phyloP scores from a whole-genome alignment of 2,797 vertebrate genomes.

The Melopsittacus undulatus region DNA sequence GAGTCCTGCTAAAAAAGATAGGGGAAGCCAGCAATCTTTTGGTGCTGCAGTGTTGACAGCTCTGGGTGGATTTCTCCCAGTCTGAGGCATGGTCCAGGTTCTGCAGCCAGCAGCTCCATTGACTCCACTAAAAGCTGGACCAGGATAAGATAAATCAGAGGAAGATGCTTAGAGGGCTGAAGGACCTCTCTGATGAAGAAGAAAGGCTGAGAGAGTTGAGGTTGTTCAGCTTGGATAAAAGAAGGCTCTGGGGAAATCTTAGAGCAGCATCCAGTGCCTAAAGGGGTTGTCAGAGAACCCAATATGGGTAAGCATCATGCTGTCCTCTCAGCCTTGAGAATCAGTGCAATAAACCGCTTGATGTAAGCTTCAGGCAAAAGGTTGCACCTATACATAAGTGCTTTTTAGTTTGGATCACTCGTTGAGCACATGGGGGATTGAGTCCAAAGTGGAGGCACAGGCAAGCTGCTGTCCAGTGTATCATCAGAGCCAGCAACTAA shows the following conservation, averaged over 20 bases:
- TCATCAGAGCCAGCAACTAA: not conserved
- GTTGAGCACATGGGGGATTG: accelerated
- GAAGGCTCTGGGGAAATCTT: not conserved
- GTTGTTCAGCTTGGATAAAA: not conserved
- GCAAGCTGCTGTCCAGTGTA: not conserved
- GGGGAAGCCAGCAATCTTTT: not conserved
- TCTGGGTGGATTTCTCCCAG: not conserved
- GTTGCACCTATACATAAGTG: accelerated
- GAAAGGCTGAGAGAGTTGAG: not conserved
- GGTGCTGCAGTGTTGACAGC: not conserved
- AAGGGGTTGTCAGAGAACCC: accelerated
- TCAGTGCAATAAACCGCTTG: accelerated
- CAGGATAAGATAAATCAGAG: not conserved
- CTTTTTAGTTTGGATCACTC: accelerated
- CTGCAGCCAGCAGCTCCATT: accelerated
- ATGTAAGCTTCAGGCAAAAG: not conserved
- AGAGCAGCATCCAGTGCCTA: not conserved
- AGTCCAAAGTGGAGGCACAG: not conserved
- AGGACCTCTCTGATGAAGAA: not conserved
- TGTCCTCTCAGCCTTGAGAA: not conserved
- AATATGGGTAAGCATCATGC: accelerated
- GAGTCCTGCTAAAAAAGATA: not conserved
- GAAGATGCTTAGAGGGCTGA: not conserved
- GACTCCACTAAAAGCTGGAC: not conserved
- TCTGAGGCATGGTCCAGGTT: not conserved